Evolutionary conservation across 2,113 vertebrate genomes (phyloP).

Genomic region (Tachuris rubrigastra): DNA sequence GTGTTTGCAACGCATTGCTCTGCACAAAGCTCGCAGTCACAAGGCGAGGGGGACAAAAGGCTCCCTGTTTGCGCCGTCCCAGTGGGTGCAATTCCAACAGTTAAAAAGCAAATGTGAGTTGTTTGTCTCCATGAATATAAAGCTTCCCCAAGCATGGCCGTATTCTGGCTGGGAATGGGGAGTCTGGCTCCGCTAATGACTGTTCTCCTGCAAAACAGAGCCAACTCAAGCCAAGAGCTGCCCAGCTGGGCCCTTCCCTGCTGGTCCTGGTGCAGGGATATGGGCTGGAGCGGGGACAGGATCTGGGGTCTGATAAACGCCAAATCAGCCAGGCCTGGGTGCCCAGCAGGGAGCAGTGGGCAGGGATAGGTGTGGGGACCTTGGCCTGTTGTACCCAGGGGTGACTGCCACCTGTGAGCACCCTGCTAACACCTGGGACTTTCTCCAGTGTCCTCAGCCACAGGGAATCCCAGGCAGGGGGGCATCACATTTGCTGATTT

Average conservation of each 20-base stretch:
- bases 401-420: background rate
- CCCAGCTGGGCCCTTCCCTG: accelerated
- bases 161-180: slow-evolving; percentile 36
- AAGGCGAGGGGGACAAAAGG: slow-evolving; percentile 55
- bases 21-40: slow-evolving; percentile 54
- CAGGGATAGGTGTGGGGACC: background rate
- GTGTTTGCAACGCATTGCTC: slow-evolving; percentile 49
- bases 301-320: background rate
- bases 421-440: background rate
- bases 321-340: background rate
- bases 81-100: slow-evolving; percentile 44
- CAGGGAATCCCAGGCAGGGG: background rate
- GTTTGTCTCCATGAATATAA: slow-evolving; percentile 45
- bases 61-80: slow-evolving; percentile 55
- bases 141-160: slow-evolving; percentile 14
- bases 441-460: background rate
- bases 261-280: accelerated
- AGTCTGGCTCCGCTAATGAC: slow-evolving; percentile 24
- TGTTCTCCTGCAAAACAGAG: slow-evolving; percentile 4
- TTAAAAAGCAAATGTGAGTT: slow-evolving; percentile 38
- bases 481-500: background rate
- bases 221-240: background rate
- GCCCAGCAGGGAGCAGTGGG: accelerated
- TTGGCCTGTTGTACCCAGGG: background rate
- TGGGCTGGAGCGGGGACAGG: background rate